Conservation (phyloP, 2,113 vertebrate genomes). For the Tragelaphus imberbis region DNA sequence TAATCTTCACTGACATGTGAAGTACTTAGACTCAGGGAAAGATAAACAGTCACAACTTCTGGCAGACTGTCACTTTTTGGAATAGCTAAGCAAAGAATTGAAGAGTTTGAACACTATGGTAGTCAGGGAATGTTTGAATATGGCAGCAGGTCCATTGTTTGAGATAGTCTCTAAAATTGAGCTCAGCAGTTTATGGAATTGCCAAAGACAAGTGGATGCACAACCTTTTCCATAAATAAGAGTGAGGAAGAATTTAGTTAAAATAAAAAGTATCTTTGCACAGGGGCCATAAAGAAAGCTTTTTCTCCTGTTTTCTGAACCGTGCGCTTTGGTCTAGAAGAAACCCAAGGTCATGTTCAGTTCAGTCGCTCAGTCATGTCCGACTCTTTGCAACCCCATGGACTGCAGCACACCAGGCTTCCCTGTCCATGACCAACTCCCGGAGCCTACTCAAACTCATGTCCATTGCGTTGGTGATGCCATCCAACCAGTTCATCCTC, state of each 20-base stretch:
- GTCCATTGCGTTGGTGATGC: not conserved
- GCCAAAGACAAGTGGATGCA: not conserved
- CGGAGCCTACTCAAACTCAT: not conserved
- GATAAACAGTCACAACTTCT: conserved; percentile 8
- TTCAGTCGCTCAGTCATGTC: not conserved
- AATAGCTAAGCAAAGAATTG: not conserved
- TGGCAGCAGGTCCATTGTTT: not conserved
- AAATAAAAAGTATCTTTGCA: conserved; percentile 1
- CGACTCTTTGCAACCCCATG: not conserved
- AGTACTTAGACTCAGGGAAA: not conserved
- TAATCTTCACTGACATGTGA: not conserved
- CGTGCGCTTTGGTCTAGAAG: not conserved
- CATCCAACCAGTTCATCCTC: not conserved
- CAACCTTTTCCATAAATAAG: not conserved
- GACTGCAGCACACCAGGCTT: not conserved
- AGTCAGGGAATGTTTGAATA: not conserved
- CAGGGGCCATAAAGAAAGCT: not conserved
- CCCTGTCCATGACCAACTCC: not conserved
- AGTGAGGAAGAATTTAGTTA: not conserved
- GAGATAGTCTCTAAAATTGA: not conserved
- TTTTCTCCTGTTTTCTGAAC: not conserved
- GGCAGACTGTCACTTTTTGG: not conserved
- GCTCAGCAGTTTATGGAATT: not conserved
- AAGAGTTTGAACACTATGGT: not conserved
- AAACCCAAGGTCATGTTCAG: not conserved